A percentile compares a stretch with the other conserved stretches of the same genome.
Evolutionary conservation across 2,113 vertebrate species (phyloP).

Genomic region (Turdus rufiventris): DNA sequence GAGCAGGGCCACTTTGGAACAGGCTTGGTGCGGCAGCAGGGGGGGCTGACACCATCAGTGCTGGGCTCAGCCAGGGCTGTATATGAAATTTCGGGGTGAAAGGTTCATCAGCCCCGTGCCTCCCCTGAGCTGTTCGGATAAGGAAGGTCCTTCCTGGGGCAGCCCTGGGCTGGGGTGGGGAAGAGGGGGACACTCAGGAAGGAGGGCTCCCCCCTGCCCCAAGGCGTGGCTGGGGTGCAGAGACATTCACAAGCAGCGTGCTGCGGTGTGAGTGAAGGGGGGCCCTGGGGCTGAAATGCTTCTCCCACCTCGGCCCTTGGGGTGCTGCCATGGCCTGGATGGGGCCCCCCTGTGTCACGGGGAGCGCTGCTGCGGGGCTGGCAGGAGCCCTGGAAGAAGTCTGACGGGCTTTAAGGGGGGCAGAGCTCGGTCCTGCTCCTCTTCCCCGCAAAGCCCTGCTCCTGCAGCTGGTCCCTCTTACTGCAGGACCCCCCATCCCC

Average conservation of each 20-base stretch:
- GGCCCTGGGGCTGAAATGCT: not conserved
- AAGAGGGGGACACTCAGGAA: not conserved
- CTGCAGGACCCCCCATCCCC: not conserved
- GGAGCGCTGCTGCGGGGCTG: not conserved
- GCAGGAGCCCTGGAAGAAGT: not conserved
- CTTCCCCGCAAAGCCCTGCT: not conserved
- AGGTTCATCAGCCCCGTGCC: not conserved
- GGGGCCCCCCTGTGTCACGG: not conserved
- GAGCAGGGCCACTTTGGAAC: fast-evolving
- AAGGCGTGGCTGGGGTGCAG: fast-evolving
- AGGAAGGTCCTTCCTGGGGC: not conserved
- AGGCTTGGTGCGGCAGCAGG: fast-evolving
- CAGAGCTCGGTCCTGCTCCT: not conserved
- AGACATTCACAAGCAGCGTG: fast-evolving
- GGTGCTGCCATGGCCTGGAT: not conserved
- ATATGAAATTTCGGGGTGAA: not conserved
- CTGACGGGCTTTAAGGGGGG: not conserved
- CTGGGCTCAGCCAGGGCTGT: not conserved
- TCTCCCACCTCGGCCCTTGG: not conserved
- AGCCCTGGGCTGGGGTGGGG: not conserved
- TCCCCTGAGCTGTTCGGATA: not conserved
- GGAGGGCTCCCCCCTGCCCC: too few species aligned
- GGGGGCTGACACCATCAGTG: fast-evolving
- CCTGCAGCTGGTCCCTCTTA: not conserved
- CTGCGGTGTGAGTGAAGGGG: not conserved